These are phyloP conservation scores for Oncorhynchus mykiss DNA, from an alignment of 2,113 vertebrate species.

Conservation along the genomic window DNA sequence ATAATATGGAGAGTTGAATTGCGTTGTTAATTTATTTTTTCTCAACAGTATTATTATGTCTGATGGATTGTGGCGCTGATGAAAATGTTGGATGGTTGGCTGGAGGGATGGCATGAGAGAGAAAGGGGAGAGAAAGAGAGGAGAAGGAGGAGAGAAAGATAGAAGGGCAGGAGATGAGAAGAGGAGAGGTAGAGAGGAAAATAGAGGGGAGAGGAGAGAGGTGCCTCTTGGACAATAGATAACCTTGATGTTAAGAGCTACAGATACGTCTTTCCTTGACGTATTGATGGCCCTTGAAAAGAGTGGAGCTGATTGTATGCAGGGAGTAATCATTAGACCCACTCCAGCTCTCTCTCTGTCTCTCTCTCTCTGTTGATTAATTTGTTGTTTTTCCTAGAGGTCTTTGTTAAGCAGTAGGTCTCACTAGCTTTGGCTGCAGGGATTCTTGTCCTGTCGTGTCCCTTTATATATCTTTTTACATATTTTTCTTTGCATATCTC, in stretches of 20 bases:
- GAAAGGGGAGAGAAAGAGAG: not conserved
- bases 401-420: constrained; percentile 15
- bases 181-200: constrained; percentile 17
- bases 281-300: constrained; percentile 99
- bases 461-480: no score
- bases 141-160: not conserved
- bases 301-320: constrained; percentile 98
- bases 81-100: constrained; percentile 40
- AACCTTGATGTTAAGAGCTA: constrained; percentile 99
- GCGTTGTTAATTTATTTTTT: constrained; percentile 91
- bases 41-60: constrained; percentile 82
- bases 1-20: constrained; percentile 93
- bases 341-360: constrained; percentile 42
- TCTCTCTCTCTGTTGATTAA: constrained; percentile 15
- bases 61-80: constrained; percentile 84
- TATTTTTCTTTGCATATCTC: no score
- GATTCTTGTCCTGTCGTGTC: no score
- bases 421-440: constrained; percentile 12
- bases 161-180: constrained; percentile 3
- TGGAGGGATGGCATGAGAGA: not conserved
- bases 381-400: constrained; percentile 11
- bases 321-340: constrained; percentile 72
- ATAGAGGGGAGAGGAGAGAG: constrained; percentile 40
- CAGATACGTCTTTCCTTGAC: constrained; percentile 96
- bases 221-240: constrained; percentile 90